These are phyloP conservation scores for Ailurus styani DNA, from an alignment of 2,113 vertebrate genomes.

Conservation along the genomic window DNA sequence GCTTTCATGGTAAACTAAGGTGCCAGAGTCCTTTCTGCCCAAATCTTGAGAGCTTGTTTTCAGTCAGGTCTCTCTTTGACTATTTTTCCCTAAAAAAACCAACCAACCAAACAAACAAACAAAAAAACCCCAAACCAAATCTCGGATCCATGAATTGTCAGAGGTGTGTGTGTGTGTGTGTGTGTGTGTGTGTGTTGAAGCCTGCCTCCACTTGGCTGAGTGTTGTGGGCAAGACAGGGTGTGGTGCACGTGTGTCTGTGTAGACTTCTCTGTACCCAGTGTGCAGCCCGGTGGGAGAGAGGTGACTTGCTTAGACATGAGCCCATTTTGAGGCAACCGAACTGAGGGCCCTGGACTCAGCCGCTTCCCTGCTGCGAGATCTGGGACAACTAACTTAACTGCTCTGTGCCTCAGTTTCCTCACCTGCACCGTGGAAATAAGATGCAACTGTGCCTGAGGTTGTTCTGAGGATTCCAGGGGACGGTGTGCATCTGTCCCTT, in stretches of 20 bases:
- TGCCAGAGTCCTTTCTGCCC: neutral
- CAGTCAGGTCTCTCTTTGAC: neutral
- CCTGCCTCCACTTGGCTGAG: neutral
- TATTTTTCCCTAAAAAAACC: neutral
- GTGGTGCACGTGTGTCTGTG: neutral
- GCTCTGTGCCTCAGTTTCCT: neutral
- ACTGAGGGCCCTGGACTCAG: neutral
- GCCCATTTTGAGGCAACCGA: neutral
- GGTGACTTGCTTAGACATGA: neutral
- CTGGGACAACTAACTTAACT: neutral
- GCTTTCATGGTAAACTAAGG: neutral
- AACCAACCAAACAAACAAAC: too few relatives aligned
- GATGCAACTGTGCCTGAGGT: neutral
- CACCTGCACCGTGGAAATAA: neutral
- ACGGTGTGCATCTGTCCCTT: fast-evolving
- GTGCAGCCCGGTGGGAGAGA: neutral
- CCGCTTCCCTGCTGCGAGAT: neutral
- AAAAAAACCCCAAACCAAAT: neutral
- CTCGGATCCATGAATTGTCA: neutral
- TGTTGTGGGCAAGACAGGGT: neutral
- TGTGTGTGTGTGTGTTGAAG: neutral
- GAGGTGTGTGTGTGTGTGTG: neutral
- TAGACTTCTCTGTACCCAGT: neutral
- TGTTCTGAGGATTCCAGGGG: neutral
- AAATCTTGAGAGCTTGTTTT: neutral